A percentile compares a stretch with the other conserved stretches of the same genome.
phyloP scores from a whole-genome alignment of 1,140 invertebrate species.

The Colletes latitarsis region DNA sequence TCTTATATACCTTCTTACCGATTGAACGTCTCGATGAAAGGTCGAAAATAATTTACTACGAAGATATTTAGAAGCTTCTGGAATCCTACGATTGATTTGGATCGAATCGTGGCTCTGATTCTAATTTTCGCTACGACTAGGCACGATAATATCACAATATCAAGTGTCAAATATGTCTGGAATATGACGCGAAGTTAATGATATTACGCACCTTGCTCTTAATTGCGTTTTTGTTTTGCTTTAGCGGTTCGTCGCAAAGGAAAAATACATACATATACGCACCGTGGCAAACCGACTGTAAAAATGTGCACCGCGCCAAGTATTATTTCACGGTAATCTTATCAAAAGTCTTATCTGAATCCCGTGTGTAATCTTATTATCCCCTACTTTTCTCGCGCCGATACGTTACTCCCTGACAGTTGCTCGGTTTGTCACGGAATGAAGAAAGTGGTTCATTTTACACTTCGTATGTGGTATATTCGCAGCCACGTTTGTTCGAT shows the following conservation, averaged over 20 bases:
- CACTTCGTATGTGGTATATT: not conserved
- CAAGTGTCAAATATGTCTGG: too few relatives aligned
- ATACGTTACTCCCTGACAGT: not conserved
- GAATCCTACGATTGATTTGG: not conserved
- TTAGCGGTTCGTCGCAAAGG: not conserved
- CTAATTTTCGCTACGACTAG: too few relatives aligned
- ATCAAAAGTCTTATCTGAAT: constrained; percentile 53
- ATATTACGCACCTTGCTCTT: too few relatives aligned
- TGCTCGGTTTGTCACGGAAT: not conserved
- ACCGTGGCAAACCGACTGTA: not conserved
- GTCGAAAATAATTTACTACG: constrained; percentile 23
- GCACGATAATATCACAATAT: too few relatives aligned
- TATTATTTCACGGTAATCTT: constrained; percentile 37
- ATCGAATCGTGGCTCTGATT: not conserved
- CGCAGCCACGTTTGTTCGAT: not conserved
- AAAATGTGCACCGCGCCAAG: not conserved
- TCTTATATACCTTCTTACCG: not conserved
- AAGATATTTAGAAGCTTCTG: not conserved
- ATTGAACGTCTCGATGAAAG: constrained; percentile 10
- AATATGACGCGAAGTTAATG: too few relatives aligned
- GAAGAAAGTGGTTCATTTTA: not conserved
- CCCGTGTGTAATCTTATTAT: constrained; percentile 37
- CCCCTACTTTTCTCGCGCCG: constrained; percentile 16
- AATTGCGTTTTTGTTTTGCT: not conserved
- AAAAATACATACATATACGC: too few relatives aligned